These are phyloP conservation scores for Coleophora flavipennella DNA, from an alignment of 2,888 invertebrate species.

Conservation along the genomic window DNA sequence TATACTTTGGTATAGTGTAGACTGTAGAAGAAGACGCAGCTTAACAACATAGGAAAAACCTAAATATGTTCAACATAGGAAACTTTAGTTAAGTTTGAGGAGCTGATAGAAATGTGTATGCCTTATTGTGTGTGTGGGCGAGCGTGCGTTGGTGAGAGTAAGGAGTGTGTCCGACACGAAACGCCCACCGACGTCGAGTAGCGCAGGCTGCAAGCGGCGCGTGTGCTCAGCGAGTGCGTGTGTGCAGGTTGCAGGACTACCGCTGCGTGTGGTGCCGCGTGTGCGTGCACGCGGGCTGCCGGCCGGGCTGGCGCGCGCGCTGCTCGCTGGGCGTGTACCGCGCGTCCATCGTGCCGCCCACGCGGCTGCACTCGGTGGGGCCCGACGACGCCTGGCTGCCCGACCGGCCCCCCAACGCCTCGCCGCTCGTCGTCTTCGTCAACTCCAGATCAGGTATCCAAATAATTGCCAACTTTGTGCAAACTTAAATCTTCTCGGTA, in stretches of 20 bases:
- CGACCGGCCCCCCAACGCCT: conserved; percentile 84
- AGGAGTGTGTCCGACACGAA: too few species aligned
- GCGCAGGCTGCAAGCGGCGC: too few species aligned
- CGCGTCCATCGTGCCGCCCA: conserved; percentile 95
- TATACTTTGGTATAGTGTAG: too few species aligned
- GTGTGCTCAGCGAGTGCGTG: not conserved
- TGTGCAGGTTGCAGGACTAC: conserved; percentile 89
- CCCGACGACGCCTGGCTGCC: conserved; percentile 93
- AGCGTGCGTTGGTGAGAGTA: too few species aligned
- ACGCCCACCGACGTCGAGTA: too few species aligned
- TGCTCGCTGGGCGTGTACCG: conserved; percentile 92
- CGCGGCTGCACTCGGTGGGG: conserved; percentile 90
- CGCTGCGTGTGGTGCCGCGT: conserved; percentile 96
- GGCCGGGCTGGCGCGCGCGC: conserved; percentile 81
- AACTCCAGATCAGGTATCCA: conserved; percentile 92
- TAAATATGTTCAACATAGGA: too few species aligned
- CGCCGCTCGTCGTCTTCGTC: conserved; percentile 96
- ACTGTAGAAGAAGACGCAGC: too few species aligned
- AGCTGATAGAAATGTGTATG: too few species aligned
- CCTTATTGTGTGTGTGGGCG: too few species aligned
- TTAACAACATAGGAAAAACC: too few species aligned
- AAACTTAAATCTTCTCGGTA: not conserved
- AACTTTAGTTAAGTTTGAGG: too few species aligned
- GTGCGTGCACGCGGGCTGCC: conserved; percentile 93
- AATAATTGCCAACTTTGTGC: not conserved